Percentiles rank a stretch among this genome's conserved stretches.
Conservation (phyloP, 2,888 invertebrate genomes). For the Rhagonycha fulva region DNA sequence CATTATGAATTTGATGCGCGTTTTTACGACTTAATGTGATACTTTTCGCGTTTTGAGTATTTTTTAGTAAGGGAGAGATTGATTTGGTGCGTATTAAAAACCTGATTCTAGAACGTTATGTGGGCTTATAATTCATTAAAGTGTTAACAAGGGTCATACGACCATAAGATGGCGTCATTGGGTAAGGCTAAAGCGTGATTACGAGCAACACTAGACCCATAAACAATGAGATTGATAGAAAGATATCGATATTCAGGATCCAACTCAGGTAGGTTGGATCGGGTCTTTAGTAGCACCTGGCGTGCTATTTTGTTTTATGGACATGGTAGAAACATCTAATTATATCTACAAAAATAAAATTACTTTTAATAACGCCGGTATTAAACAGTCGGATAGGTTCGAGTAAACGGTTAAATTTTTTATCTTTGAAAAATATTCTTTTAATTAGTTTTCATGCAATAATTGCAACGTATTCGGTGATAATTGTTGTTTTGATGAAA, state of each 20-base stretch:
- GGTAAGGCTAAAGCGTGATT: slow-evolving; percentile 37
- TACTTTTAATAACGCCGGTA: background rate
- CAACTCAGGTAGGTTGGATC: slow-evolving; percentile 15
- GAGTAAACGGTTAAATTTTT: background rate
- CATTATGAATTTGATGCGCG: slow-evolving; percentile 24
- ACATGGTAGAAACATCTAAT: slow-evolving; percentile 1
- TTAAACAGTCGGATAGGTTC: background rate
- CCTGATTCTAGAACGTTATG: slow-evolving; percentile 26
- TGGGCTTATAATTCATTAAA: slow-evolving; percentile 44
- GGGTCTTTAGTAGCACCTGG: slow-evolving; percentile 1
- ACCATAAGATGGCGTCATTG: slow-evolving; percentile 34
- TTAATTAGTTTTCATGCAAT: background rate
- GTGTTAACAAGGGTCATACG: slow-evolving; percentile 42
- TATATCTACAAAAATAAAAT: slow-evolving; percentile 1
- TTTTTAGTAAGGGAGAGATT: background rate
- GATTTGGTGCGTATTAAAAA: slow-evolving; percentile 17
- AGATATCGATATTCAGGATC: slow-evolving; percentile 23
- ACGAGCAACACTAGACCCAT: slow-evolving; percentile 35
- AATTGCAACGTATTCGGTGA: background rate
- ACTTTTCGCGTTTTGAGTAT: slow-evolving; percentile 10
- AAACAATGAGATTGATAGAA: slow-evolving; percentile 40
- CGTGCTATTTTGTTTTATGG: slow-evolving; percentile 3
- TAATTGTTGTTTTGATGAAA: background rate
- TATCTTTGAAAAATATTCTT: background rate
- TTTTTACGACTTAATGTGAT: slow-evolving; percentile 28